Conservation (phyloP, 2,113 vertebrate species). For the Elephantulus edwardii region DNA sequence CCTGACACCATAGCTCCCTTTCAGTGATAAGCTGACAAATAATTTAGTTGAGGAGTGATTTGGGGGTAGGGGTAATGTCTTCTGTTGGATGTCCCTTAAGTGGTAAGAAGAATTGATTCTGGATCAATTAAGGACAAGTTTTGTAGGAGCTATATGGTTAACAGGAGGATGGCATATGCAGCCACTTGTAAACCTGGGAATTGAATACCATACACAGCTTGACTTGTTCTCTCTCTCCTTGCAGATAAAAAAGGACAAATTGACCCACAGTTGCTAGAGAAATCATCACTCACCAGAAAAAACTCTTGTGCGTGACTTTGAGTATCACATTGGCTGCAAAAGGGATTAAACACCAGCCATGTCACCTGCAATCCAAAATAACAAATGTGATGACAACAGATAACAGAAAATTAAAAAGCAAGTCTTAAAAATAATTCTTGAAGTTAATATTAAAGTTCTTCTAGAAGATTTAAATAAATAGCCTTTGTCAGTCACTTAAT, state of each 20-base stretch:
- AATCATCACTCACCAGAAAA: not conserved
- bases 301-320: not conserved
- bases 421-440: constrained; percentile 1
- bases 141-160: not conserved
- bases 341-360: not conserved
- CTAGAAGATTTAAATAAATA: constrained; percentile 38
- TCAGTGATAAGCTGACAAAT: not conserved
- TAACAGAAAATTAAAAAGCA: not conserved
- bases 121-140: not conserved
- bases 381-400: not conserved
- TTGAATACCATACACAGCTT: not conserved
- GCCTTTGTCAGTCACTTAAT: not conserved
- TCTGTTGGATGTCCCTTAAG: not conserved
- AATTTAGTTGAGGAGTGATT: not conserved
- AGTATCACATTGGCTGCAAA: not conserved
- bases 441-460: constrained; percentile 32
- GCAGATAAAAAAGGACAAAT: not conserved
- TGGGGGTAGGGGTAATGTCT: not conserved
- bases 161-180: not conserved
- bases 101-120: not conserved
- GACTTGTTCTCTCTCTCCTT: not conserved
- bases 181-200: not conserved
- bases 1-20: not conserved
- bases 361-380: not conserved
- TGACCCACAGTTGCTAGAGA: not conserved